phyloP scores from a whole-genome alignment of 2,888 invertebrate genomes.

The Mythimna albipuncta region DNA sequence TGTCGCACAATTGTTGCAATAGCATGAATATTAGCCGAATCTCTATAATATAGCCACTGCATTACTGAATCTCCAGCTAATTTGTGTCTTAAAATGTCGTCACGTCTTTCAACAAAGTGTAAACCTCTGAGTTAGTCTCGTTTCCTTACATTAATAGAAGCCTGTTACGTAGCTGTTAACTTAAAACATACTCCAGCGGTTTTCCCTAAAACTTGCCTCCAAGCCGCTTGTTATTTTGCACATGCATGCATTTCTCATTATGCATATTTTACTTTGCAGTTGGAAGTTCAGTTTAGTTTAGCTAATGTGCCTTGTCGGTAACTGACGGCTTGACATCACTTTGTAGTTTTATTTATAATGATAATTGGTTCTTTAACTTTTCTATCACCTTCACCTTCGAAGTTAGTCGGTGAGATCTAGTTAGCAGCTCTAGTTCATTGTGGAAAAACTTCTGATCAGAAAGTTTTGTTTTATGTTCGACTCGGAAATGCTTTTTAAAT shows the following conservation, averaged over 20 bases:
- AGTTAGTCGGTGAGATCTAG: not conserved
- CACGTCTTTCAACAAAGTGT: conserved; percentile 31
- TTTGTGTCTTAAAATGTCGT: conserved; percentile 33
- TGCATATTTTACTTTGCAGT: conserved; percentile 54
- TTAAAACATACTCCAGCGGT: conserved; percentile 36
- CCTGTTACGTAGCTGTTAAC: conserved; percentile 25
- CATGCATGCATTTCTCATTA: conserved; percentile 54
- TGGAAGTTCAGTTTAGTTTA: conserved; percentile 39
- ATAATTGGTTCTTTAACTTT: conserved; percentile 28
- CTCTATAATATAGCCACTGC: too few species aligned
- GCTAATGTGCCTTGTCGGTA: conserved; percentile 46
- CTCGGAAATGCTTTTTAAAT: not conserved
- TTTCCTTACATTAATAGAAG: conserved; percentile 42
- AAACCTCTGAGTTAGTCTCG: conserved; percentile 39
- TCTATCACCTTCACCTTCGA: conserved; percentile 17
- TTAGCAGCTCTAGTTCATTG: not conserved
- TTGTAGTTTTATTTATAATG: conserved; percentile 35
- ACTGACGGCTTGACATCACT: conserved; percentile 51
- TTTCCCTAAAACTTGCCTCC: conserved; percentile 40
- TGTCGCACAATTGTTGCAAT: too few species aligned
- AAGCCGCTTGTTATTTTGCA: conserved; percentile 51
- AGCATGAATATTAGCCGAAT: too few species aligned
- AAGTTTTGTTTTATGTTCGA: too few species aligned
- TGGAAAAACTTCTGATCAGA: too few species aligned
- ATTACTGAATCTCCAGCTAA: conserved; percentile 31